These are phyloP conservation scores for Lamellibrachia luymesi DNA, from an alignment of 1,140 invertebrate species.

Conservation along the genomic window DNA sequence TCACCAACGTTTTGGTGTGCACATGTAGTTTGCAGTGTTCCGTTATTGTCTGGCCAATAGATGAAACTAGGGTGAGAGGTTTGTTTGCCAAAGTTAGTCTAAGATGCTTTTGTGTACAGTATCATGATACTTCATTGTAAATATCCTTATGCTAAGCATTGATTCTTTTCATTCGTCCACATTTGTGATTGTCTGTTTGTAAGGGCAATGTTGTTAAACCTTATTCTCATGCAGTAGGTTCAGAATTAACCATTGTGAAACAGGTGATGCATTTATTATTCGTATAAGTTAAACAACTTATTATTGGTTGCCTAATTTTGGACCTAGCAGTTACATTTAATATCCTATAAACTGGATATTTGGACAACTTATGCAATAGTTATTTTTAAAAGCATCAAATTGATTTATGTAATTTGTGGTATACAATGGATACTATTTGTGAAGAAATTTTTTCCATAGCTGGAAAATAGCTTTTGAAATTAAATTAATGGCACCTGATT, in stretches of 20 bases:
- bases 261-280: neutral
- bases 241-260: too few relatives aligned
- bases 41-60: neutral
- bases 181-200: neutral
- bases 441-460: neutral
- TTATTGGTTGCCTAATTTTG: neutral
- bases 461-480: neutral
- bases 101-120: conserved; percentile 1
- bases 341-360: neutral
- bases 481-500: neutral
- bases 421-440: neutral
- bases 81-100: neutral
- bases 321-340: neutral
- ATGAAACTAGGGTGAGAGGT: neutral
- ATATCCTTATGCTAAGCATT: conserved; percentile 1
- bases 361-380: neutral
- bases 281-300: neutral
- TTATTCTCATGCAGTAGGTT: neutral
- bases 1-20: neutral
- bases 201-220: neutral
- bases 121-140: neutral
- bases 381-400: neutral
- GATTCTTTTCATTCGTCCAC: neutral
- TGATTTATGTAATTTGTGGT: neutral
- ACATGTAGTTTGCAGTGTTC: neutral